Evolutionary conservation across 2,888 invertebrate genomes (phyloP), one percentile per base, ranked within the genome.

Genomic region (Machimus atricapillus): DNA sequence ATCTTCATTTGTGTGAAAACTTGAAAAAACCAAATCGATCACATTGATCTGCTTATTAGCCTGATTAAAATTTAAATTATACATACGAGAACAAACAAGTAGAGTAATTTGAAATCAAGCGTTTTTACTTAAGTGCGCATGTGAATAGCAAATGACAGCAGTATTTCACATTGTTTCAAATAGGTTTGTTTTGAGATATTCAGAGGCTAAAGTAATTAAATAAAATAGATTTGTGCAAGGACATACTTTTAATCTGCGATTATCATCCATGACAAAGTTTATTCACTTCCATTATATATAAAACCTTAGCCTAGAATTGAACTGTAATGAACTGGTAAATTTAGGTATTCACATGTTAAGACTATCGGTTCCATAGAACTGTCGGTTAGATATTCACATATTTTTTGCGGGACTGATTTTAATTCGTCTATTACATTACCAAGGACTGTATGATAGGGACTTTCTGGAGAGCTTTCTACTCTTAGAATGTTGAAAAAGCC

Each of bases 251-350:
- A 66, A 66, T 66, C 66, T 66, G 66, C 66, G 66, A 66, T 66
- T 66, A 66, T 66, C 66, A 66, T 66, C 66, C 66, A 66, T 66
- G 66, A 66, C 66, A 66, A 66, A 66, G 66, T 66, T 78, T 43
- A 78, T 78, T 78, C 43, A 78, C 78, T 78, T 34, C 23, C 78
- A 43, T 78, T 40, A 78, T 78, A 78, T 78, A 78, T 78, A 78
- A 78, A 78, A 78, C 43, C 37, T 78, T 78, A 78, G 43, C 43
- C 78, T 78, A 78, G 37, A 78, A 78, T 78, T 78, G 78, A 78
- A 78, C 78, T 78, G n/a, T 78, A 78, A 19, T 78, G 78, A 78
- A 78, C 23, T 43, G 43, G 19, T 78, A 19, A 40, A 78, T 78
- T 43, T 23, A 78, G 43, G 23, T 78, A 78, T 78, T 78, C 78